Conservation (phyloP, 2,113 vertebrate genomes). For the Ancistrus triradiatus region DNA sequence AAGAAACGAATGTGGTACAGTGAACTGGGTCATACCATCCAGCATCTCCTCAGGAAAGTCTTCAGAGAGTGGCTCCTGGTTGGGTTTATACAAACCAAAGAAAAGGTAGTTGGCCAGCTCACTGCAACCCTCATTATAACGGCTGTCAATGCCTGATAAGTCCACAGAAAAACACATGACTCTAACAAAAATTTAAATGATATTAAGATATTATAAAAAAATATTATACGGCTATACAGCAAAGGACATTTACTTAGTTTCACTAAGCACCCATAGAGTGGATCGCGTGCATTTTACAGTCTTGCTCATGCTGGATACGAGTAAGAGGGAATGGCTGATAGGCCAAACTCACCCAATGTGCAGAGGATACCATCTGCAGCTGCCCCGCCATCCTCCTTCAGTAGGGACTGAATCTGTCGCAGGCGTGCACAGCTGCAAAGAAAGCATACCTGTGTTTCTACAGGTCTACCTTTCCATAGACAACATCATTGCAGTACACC, state of each 20-base stretch:
- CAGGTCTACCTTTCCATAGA: not conserved
- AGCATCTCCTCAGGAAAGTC: conserved; percentile 91
- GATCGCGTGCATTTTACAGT: no score
- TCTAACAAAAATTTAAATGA: not conserved
- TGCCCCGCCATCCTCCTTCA: conserved; percentile 72
- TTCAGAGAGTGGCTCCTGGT: conserved; percentile 67
- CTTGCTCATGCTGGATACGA: not conserved
- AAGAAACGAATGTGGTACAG: no score
- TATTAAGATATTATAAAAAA: no score
- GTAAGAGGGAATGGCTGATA: not conserved
- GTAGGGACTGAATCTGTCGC: conserved; percentile 81
- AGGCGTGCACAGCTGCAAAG: conserved; percentile 82
- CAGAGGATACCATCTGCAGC: conserved; percentile 87
- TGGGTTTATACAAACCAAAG: conserved; percentile 85
- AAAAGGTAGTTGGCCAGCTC: conserved; percentile 93
- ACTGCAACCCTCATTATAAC: conserved; percentile 91
- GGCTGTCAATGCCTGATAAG: conserved; percentile 88
- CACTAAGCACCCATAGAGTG: no score
- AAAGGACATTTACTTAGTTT: not conserved
- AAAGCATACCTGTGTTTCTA: conserved; percentile 32
- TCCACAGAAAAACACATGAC: not conserved
- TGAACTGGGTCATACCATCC: conserved; percentile 72
- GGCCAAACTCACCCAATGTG: conserved; percentile 77
- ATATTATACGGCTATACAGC: not conserved
- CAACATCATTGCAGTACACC: no score